A percentile compares a stretch with the other conserved stretches of the same genome.
These are phyloP conservation scores for Scaptomyza parva DNA, from an alignment of 2,888 invertebrate species.

Conservation along the genomic window DNA sequence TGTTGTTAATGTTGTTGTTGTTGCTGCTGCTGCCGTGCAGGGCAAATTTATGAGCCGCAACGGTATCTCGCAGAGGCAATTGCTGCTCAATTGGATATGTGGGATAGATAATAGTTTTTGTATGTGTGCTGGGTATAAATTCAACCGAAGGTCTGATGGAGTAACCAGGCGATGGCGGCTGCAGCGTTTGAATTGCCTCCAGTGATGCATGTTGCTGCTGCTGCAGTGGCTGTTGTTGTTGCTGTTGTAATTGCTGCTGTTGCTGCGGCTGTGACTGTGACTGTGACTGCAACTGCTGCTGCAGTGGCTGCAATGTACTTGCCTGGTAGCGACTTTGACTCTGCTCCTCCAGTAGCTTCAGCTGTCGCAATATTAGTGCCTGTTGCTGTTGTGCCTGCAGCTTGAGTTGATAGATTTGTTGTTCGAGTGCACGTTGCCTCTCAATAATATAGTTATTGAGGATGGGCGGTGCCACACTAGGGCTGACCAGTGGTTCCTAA, in stretches of 20 bases:
- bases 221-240: constrained; percentile 50
- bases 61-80: constrained; percentile 86
- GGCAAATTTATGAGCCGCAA: constrained; percentile 85
- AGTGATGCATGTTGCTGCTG: constrained; percentile 79
- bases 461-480: constrained; percentile 44
- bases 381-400: constrained; percentile 90
- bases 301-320: constrained; percentile 62
- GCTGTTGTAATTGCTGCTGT: constrained; percentile 15
- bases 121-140: constrained; percentile 83
- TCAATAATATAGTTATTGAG: constrained; percentile 82
- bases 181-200: constrained; percentile 68
- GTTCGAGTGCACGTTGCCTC: constrained; percentile 89
- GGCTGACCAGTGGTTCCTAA: constrained; percentile 56
- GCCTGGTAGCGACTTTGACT: constrained; percentile 70
- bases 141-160: constrained; percentile 84
- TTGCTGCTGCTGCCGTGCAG: constrained; percentile 40
- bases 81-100: constrained; percentile 86
- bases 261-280: constrained; percentile 5
- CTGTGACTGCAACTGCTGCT: constrained; percentile 30
- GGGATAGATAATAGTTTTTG: constrained; percentile 74
- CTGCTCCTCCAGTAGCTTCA: constrained; percentile 87
- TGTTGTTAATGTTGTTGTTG: constrained; percentile 40
- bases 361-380: constrained; percentile 88
- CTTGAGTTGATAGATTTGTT: constrained; percentile 89
- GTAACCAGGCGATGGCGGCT: constrained; percentile 76